A percentile compares a stretch with the other conserved stretches of the same genome.
Evolutionary conservation across 1,140 invertebrate species (phyloP).

Genomic region (Drosophila auraria): DNA sequence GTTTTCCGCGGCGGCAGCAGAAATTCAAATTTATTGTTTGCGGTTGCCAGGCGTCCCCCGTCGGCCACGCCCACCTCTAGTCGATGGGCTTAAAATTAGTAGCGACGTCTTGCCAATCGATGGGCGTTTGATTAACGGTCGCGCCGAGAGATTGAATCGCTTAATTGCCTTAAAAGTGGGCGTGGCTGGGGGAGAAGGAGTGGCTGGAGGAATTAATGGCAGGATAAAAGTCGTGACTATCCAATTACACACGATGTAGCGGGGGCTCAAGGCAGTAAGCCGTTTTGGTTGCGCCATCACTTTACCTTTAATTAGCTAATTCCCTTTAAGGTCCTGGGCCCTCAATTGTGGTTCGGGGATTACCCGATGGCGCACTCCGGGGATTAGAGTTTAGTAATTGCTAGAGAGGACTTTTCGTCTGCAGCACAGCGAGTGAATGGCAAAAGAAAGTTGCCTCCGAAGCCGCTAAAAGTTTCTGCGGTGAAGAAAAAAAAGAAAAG

Average conservation of each 20-base stretch:
- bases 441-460: conserved; percentile 27
- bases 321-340: conserved; percentile 34
- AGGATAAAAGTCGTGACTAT: conserved; percentile 48
- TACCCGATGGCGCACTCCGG: conserved; percentile 30
- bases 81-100: conserved; percentile 69
- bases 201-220: conserved; percentile 52
- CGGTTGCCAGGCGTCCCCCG: conserved; percentile 54
- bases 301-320: conserved; percentile 56
- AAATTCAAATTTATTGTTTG: conserved; percentile 84
- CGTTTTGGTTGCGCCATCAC: conserved; percentile 44
- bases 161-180: conserved; percentile 79
- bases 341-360: conserved; percentile 43
- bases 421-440: background rate
- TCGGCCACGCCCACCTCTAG: conserved; percentile 37
- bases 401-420: conserved; percentile 40
- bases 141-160: conserved; percentile 63
- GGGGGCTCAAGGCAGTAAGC: conserved; percentile 23
- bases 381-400: conserved; percentile 53
- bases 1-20: conserved; percentile 60
- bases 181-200: conserved; percentile 6
- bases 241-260: conserved; percentile 53
- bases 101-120: conserved; percentile 64
- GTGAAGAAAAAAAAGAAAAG: background rate
- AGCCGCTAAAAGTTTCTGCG: conserved; percentile 24
- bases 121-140: conserved; percentile 78